Evolutionary conservation across 2,113 vertebrate species (phyloP).

Genomic region (Microcebus murinus): DNA sequence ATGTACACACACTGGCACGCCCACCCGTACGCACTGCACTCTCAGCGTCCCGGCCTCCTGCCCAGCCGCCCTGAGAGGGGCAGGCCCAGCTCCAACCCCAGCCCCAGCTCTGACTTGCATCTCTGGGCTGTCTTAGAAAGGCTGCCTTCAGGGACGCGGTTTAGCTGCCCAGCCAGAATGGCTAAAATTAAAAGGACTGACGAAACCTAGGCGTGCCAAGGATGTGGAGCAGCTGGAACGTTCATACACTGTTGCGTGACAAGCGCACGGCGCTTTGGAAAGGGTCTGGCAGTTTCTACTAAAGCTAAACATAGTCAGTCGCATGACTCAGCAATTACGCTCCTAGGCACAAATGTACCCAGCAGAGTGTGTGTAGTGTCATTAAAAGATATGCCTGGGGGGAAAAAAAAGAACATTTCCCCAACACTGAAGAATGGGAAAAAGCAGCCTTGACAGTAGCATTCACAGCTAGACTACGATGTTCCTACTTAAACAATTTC

Average conservation of each 20-base stretch:
- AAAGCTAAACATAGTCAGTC: background rate
- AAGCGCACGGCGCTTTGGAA: background rate
- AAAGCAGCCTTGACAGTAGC: background rate
- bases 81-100: background rate
- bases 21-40: no score
- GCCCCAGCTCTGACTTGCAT: background rate
- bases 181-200: background rate
- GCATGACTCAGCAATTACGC: background rate
- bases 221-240: background rate
- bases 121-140: background rate
- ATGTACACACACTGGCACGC: background rate
- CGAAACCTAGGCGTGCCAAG: background rate
- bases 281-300: background rate
- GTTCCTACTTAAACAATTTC: background rate
- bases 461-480: background rate
- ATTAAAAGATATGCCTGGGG: background rate
- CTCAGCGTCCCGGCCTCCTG: no score
- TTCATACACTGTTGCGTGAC: background rate
- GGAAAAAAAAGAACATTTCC: background rate
- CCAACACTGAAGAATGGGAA: background rate
- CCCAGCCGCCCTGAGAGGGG: no score
- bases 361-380: background rate
- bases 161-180: background rate
- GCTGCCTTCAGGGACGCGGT: background rate
- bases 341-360: background rate